A percentile compares a stretch with the other conserved stretches of the same genome.
phyloP scores from a whole-genome alignment of 1,140 invertebrate species.

The Metaphire vulgaris region DNA sequence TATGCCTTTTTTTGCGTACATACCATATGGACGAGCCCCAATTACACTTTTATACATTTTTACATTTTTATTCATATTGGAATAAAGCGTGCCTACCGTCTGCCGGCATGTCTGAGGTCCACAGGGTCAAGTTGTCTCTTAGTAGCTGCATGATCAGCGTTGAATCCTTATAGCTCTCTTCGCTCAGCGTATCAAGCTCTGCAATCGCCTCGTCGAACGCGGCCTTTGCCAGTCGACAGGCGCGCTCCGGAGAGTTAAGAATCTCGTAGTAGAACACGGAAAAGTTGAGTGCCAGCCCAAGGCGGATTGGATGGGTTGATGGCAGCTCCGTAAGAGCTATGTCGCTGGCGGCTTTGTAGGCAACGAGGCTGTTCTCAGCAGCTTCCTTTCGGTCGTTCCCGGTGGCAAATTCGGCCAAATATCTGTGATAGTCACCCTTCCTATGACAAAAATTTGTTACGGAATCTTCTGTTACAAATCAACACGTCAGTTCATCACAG shows the following conservation, averaged over 20 bases:
- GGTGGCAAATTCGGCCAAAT: slow-evolving; percentile 93
- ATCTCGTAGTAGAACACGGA: slow-evolving; percentile 98
- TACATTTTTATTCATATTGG: background rate
- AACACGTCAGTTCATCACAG: no score
- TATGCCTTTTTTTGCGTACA: no score
- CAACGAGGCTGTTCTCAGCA: slow-evolving; percentile 86
- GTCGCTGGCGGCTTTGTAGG: slow-evolving; percentile 94
- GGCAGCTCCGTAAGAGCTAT: slow-evolving; percentile 92
- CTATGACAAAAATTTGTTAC: no score
- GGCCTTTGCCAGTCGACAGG: slow-evolving; percentile 53
- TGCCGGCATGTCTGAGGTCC: slow-evolving; percentile 72
- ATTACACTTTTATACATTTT: background rate
- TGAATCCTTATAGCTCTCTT: slow-evolving; percentile 97
- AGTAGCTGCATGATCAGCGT: slow-evolving; percentile 98
- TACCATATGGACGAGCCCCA: background rate
- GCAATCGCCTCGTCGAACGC: slow-evolving; percentile 91
- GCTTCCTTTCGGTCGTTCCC: slow-evolving; percentile 84
- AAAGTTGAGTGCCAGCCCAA: slow-evolving; percentile 87
- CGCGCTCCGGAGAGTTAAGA: slow-evolving; percentile 79
- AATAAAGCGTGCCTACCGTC: slow-evolving; percentile 1
- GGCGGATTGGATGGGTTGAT: slow-evolving; percentile 80
- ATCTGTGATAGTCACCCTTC: slow-evolving; percentile 96
- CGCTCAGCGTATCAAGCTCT: slow-evolving; percentile 89
- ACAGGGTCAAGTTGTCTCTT: slow-evolving; percentile 94
- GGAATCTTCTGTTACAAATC: no score